These are phyloP conservation scores for Xyrauchen texanus DNA, from an alignment of 2,113 vertebrate species.

Conservation along the genomic window DNA sequence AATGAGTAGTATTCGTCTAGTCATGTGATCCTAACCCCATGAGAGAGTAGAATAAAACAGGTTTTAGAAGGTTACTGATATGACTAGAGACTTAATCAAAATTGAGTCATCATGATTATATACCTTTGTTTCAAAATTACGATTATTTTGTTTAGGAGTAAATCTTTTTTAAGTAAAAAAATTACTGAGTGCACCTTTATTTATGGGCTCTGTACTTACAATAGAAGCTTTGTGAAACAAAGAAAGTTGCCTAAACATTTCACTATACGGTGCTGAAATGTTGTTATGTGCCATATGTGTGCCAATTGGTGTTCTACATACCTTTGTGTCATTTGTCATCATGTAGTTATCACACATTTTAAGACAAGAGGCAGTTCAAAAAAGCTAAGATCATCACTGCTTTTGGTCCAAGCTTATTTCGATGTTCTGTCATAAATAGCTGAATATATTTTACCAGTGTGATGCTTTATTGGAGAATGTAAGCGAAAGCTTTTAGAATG, in stretches of 20 bases:
- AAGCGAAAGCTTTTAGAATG: slow-evolving; percentile 73
- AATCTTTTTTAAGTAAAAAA: no score
- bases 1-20: no score
- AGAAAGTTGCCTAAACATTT: slow-evolving; percentile 8
- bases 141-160: no score
- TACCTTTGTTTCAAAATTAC: no score
- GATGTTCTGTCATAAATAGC: slow-evolving; percentile 51
- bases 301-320: slow-evolving; percentile 26
- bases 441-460: slow-evolving; percentile 61
- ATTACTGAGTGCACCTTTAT: background rate
- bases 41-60: no score
- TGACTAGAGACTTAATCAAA: no score
- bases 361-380: background rate
- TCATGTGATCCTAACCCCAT: no score
- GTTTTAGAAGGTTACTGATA: no score
- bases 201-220: background rate
- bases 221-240: slow-evolving; percentile 32
- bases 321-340: slow-evolving; percentile 27
- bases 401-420: slow-evolving; percentile 53
- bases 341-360: slow-evolving; percentile 16
- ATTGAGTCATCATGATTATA: no score
- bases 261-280: background rate
- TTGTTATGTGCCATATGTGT: slow-evolving; percentile 21
- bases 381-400: slow-evolving; percentile 47
- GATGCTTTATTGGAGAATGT: slow-evolving; percentile 70